Evolutionary conservation across 2,888 invertebrate genomes (phyloP).

Genomic region (Hololepta plana): DNA sequence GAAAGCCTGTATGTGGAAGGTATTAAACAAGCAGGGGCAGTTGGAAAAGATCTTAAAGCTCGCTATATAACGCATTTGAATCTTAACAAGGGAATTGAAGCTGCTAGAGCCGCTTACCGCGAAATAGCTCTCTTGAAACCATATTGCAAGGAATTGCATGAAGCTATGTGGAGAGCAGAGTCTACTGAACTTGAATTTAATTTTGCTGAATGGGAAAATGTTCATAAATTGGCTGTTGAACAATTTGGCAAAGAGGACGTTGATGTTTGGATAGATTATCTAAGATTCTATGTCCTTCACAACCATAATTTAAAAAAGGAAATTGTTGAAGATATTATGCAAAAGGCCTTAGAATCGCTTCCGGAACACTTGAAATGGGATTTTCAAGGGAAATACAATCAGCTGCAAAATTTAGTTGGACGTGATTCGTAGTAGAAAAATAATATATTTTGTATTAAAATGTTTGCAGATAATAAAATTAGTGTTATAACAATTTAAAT

Average conservation of each 20-base stretch:
- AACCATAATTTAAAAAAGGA: no score
- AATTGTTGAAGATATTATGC: no score
- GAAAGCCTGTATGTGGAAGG: slow-evolving; percentile 27
- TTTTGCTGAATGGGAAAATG: slow-evolving; percentile 34
- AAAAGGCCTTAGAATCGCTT: no score
- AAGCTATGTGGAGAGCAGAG: slow-evolving; percentile 31
- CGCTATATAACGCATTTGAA: slow-evolving; percentile 39
- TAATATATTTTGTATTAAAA: no score
- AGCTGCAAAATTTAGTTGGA: no score
- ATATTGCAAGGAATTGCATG: slow-evolving; percentile 19
- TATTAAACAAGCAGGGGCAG: slow-evolving; percentile 30
- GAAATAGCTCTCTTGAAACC: slow-evolving; percentile 26
- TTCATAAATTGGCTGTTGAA: slow-evolving; percentile 40
- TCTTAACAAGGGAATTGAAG: slow-evolving; percentile 28
- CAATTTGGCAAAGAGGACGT: slow-evolving; percentile 47
- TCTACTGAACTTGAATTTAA: slow-evolving; percentile 29
- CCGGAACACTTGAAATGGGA: no score
- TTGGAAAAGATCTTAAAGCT: slow-evolving; percentile 37
- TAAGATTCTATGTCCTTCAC: slow-evolving; percentile 46
- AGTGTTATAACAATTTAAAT: no score
- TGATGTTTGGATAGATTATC: slow-evolving; percentile 56
- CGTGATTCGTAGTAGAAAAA: no score
- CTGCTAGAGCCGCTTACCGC: slow-evolving; percentile 42
- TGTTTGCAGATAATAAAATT: no score
- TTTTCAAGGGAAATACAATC: no score